These are phyloP conservation scores for Musca vetustissima DNA, from an alignment of 1,140 invertebrate species.

Conservation along the genomic window DNA sequence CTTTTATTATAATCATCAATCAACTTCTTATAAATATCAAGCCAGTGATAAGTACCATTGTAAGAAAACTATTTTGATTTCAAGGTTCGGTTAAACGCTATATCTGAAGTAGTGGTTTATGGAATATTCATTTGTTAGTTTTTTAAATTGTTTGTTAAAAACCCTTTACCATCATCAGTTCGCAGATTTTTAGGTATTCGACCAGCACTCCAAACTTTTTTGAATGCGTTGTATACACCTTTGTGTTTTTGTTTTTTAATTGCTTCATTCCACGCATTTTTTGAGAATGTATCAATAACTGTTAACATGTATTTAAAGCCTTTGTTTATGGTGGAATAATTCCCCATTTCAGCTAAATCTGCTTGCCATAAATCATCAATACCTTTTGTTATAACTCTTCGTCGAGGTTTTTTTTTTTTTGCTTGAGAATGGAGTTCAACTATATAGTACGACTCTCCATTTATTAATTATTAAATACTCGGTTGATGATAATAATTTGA, in stretches of 20 bases:
- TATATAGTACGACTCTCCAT: slow-evolving; percentile 29
- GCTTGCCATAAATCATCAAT: slow-evolving; percentile 55
- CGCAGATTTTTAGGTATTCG: slow-evolving; percentile 47
- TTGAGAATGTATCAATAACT: slow-evolving; percentile 57
- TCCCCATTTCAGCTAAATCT: slow-evolving; percentile 53
- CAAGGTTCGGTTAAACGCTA: slow-evolving; percentile 54
- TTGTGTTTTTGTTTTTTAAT: slow-evolving; percentile 56
- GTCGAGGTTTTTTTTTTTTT: slow-evolving; percentile 48
- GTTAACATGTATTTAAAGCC: slow-evolving; percentile 56
- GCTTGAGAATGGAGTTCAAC: slow-evolving; percentile 30
- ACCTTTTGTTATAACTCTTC: slow-evolving; percentile 44
- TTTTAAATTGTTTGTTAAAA: slow-evolving; percentile 43
- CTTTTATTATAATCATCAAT: slow-evolving; percentile 56
- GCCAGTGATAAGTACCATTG: slow-evolving; percentile 44
- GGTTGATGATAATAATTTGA: neutral
- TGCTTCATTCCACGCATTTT: slow-evolving; percentile 55
- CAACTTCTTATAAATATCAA: slow-evolving; percentile 46
- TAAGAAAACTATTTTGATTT: slow-evolving; percentile 56
- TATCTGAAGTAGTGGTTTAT: slow-evolving; percentile 57
- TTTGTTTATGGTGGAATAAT: slow-evolving; percentile 47
- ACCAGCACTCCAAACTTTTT: slow-evolving; percentile 28
- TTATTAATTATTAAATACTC: neutral
- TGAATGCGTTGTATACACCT: slow-evolving; percentile 37
- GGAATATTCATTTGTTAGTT: slow-evolving; percentile 42
- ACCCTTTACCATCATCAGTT: slow-evolving; percentile 43